phyloP scores from a whole-genome alignment of 2,797 vertebrate genomes.

The Telmatherina bonti region DNA sequence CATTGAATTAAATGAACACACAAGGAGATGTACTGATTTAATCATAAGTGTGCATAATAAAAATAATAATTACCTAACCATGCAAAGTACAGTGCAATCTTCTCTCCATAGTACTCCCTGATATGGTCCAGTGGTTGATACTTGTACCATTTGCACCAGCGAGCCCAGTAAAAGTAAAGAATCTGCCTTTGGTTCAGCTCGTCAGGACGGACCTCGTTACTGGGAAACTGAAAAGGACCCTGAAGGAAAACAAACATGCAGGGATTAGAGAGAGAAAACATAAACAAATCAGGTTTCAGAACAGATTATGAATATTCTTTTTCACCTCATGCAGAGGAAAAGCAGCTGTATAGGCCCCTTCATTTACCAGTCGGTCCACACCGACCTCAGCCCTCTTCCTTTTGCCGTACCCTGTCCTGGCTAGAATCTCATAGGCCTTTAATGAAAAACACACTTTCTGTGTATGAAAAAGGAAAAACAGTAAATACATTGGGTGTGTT shows the following conservation, averaged over 20 bases:
- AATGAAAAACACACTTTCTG: slow-evolving; percentile 2
- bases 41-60: neutral
- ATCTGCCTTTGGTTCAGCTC: slow-evolving; percentile 84
- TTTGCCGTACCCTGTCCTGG: slow-evolving; percentile 81
- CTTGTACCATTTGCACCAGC: slow-evolving; percentile 86
- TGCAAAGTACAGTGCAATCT: slow-evolving; percentile 87
- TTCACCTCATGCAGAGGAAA: slow-evolving; percentile 85
- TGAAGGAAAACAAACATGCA: slow-evolving; percentile 35
- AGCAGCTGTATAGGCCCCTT: slow-evolving; percentile 81
- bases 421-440: slow-evolving; percentile 86
- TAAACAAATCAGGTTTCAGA: neutral
- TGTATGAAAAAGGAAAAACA: neutral
- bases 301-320: neutral
- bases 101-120: slow-evolving; percentile 88
- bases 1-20: neutral
- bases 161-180: slow-evolving; percentile 84
- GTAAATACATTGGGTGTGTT: neutral
- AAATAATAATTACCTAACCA: slow-evolving; percentile 80
- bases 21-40: neutral
- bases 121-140: slow-evolving; percentile 88
- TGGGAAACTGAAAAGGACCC: slow-evolving; percentile 81
- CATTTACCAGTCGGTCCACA: slow-evolving; percentile 81
- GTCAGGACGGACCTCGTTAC: slow-evolving; percentile 67
- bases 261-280: neutral
- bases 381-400: slow-evolving; percentile 84